A percentile compares a stretch with the other conserved stretches of the same genome.
phyloP scores from a whole-genome alignment of 2,797 vertebrate genomes.

The Urocyon cinereoargenteus region DNA sequence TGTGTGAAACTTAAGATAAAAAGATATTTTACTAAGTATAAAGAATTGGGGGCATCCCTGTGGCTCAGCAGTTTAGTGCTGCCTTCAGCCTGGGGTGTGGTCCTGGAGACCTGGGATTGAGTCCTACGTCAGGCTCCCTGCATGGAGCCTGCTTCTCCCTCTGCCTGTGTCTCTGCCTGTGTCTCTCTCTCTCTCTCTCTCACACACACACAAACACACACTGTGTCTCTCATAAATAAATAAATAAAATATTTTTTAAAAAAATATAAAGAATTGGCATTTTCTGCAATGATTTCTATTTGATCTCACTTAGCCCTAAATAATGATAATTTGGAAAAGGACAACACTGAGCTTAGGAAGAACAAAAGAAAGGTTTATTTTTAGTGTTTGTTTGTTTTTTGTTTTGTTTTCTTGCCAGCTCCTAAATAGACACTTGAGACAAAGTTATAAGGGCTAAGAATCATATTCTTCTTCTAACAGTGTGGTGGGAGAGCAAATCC shows the following conservation, averaged over 20 bases:
- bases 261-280: background rate
- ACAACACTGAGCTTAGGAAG: background rate
- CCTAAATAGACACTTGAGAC: background rate
- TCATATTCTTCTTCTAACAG: background rate
- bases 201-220: too few relatives aligned
- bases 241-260: too few relatives aligned
- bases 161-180: too few relatives aligned
- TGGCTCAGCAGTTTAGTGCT: too few relatives aligned
- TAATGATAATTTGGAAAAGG: constrained; percentile 15
- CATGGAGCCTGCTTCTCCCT: too few relatives aligned
- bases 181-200: too few relatives aligned
- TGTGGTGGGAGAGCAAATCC: background rate
- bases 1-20: background rate
- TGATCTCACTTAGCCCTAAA: background rate
- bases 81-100: too few relatives aligned
- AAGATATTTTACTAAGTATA: background rate
- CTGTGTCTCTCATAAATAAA: too few relatives aligned
- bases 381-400: background rate
- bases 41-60: background rate
- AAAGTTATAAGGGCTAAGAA: background rate
- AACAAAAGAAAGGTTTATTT: background rate
- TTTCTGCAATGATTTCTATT: background rate
- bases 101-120: too few relatives aligned
- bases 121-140: too few relatives aligned
- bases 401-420: background rate